Base-by-base conservation (phyloP, 2,113 vertebrate genomes). In the Bubo scandiacus region DNA sequence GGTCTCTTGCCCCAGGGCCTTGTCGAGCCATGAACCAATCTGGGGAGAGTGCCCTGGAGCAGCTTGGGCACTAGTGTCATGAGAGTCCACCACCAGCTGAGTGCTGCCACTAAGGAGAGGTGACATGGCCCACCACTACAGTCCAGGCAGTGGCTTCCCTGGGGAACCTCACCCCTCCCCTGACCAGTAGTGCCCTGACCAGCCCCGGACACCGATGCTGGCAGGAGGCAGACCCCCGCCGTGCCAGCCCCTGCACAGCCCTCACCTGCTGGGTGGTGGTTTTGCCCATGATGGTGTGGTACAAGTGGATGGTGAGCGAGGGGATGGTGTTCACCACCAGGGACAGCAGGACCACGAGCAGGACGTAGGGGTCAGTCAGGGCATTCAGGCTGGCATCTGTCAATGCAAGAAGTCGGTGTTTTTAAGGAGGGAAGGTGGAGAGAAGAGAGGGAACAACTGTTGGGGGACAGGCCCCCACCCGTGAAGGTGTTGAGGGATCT, bases 311-410 rank as follows among this genome's bases (percentile, higher is more conserved):
- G 0, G 98, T 95, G 73, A 99, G 51, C 0, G 98, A 97, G 4
- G 99, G 98, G 58, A 99, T n/a, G 10, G 97, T 94, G 70, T 98
- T 99, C 16, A 97, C 75, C 54, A 97, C 97, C 75, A 99, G 85
- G 2, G 98, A 98, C 51, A 99, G 97, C 51, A 99, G 81, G 30
- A 99, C 83, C 45, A 98, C 97, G 5, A 99, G 98, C 98, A 99
- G 98, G 36, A 98, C 51, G 0, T 97, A 96, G 13, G 98, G 98
- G 63, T 98, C 94, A 0, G 88, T 92, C 73, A 99, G 98, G 77
- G 98, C 98, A 0, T 97, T 98, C 36, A 32, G 43, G 91, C 97
- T 98, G 29, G 96, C 98, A 11, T 98, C 99, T 99, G 97, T 40
- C 54, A 75, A 91, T 15, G 75, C 79, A 85, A 68, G 25, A 42